Evolutionary conservation across 2,797 vertebrate genomes (phyloP).

Genomic region (Masticophis lateralis): DNA sequence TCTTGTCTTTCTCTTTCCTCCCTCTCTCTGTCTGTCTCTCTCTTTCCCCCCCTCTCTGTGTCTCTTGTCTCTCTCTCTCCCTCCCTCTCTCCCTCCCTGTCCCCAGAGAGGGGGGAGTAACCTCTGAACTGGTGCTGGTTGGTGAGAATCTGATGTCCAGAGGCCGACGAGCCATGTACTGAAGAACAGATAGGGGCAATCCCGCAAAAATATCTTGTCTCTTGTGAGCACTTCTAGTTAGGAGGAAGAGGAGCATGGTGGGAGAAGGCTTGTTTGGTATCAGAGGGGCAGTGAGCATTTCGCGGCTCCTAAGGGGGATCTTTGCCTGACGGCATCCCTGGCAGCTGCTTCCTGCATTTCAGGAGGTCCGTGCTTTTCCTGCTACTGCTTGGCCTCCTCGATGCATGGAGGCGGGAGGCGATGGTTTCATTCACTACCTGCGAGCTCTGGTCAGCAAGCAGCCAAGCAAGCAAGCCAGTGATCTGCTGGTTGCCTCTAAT

Average conservation of each 20-base stretch:
- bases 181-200: no score
- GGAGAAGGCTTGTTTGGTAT: neutral
- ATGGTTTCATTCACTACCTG: neutral
- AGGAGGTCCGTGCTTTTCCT: neutral
- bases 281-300: neutral
- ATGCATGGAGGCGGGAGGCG: constrained; percentile 13
- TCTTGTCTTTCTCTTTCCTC: no score
- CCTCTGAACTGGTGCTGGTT: no score
- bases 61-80: no score
- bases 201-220: no score
- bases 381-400: constrained; percentile 18
- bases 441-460: no score
- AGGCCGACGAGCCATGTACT: no score
- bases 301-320: neutral
- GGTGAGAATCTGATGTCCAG: no score
- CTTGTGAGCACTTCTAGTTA: neutral
- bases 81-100: no score
- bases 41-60: no score
- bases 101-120: no score
- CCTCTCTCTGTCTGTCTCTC: no score
- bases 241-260: neutral
- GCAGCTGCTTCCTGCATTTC: neutral
- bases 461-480: neutral
- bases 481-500: neutral
- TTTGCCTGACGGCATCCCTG: neutral